Conservation (phyloP, 1,140 invertebrate genomes). For the Watersipora subatra region DNA sequence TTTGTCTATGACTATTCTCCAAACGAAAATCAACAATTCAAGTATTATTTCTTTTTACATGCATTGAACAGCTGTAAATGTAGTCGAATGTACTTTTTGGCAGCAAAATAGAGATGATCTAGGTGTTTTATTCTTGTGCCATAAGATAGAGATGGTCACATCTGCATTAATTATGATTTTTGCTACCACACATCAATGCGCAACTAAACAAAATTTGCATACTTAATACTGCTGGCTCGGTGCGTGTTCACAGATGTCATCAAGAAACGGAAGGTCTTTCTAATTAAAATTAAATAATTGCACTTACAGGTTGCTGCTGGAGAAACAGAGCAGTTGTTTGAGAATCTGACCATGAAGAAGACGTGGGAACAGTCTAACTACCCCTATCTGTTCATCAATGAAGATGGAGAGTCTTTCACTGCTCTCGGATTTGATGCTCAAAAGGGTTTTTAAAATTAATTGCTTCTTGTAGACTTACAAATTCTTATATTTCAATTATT, state of each 20-base stretch:
- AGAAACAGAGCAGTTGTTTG: neutral
- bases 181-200: neutral
- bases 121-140: no score
- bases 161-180: no score
- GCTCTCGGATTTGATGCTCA: slow-evolving; percentile 31
- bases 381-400: slow-evolving; percentile 34
- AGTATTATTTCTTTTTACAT: no score
- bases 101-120: no score
- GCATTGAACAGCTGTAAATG: no score
- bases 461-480: no score
- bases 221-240: neutral
- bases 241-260: neutral
- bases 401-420: slow-evolving; percentile 24
- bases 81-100: no score
- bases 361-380: slow-evolving; percentile 10
- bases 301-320: neutral
- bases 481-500: no score
- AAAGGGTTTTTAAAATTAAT: no score
- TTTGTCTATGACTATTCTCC: neutral
- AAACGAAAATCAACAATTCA: no score
- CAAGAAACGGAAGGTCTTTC: no score
- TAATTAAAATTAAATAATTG: neutral
- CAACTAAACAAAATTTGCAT: neutral
- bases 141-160: no score
- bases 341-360: slow-evolving; percentile 7